phyloP scores from a whole-genome alignment of 2,113 vertebrate species.

The Caracal caracal region DNA sequence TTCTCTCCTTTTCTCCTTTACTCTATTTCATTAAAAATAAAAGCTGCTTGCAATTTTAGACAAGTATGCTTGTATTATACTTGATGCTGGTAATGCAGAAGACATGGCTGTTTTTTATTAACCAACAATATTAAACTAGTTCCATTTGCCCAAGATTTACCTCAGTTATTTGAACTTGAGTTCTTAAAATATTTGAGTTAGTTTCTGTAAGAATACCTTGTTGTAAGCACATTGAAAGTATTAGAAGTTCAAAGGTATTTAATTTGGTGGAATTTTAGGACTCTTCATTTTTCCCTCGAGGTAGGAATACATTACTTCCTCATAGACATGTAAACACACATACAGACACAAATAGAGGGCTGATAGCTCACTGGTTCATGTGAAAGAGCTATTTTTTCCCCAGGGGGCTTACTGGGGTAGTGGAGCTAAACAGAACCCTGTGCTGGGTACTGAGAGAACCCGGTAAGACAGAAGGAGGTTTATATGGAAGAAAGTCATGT shows the following conservation, averaged over 20 bases:
- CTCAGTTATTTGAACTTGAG: not conserved
- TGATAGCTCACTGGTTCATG: not conserved
- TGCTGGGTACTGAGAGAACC: not conserved
- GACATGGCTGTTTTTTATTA: not conserved
- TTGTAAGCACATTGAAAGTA: not conserved
- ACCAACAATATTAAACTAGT: not conserved
- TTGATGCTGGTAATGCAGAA: not conserved
- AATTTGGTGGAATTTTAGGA: not conserved
- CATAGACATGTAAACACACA: not conserved
- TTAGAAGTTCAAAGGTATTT: not conserved
- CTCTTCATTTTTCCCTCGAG: not conserved
- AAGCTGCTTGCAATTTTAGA: not conserved
- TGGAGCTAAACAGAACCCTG: not conserved
- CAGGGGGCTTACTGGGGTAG: not conserved
- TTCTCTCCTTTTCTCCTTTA: not conserved
- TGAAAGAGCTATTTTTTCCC: not conserved
- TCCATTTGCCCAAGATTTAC: not conserved
- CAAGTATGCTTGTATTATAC: not conserved
- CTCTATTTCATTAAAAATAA: not conserved
- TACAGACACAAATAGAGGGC: not conserved
- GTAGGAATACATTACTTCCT: not conserved
- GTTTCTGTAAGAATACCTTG: not conserved
- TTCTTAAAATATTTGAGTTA: not conserved
- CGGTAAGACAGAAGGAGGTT: not conserved
- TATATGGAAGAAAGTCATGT: not conserved